Base-by-base conservation (phyloP, 2,797 vertebrate genomes). In the Notolabrus celidotus region DNA sequence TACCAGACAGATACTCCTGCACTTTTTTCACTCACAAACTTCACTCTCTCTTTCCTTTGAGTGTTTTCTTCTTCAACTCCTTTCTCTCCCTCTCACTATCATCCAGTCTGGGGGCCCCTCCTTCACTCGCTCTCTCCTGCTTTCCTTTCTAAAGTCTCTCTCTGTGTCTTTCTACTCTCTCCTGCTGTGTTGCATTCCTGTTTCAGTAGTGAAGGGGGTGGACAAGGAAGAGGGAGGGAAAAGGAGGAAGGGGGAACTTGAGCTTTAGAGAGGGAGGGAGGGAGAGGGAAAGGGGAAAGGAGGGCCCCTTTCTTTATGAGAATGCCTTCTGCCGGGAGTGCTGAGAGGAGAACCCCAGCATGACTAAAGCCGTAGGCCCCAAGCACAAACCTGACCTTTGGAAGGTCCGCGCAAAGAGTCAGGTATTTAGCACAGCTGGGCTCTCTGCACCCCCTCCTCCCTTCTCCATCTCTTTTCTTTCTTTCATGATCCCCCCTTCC, bases 271-370 rank as follows among this genome's bases (percentile, higher is more conserved):
- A 79, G 80, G 65, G 72, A 85, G 42, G 19, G 42, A 11, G 19
- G 10, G 19, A 36, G 72, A 86, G 75, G 77, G 79, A 86, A 86
- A 86, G 77, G 83, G 89, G 88, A 83, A 90, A 88, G 84, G 87
- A 88, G 89, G 93, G 94, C 94, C 93, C 91, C 92, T 94, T 93
- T 93, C 94, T 95, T 94, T 94, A 94, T 93, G 93, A 94, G 93
- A 94, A 93, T 83, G 92, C 89, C 91, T 92, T 92, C 88, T 91
- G 92, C 90, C 86, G 90, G 86, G 90, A 92, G 92, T 83, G 93
- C 91, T 89, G 88, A 89, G 86, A 90, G 89, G 92, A 93, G 92
- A 92, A 90, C 92, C 94, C 86, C 92, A 92, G 92, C 88, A 87
- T 93, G 92, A 92, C 93, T 93, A 89, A 93, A 93, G 92, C 91